Base-by-base conservation (phyloP, 2,113 vertebrate species). In the Hemicordylus capensis region DNA sequence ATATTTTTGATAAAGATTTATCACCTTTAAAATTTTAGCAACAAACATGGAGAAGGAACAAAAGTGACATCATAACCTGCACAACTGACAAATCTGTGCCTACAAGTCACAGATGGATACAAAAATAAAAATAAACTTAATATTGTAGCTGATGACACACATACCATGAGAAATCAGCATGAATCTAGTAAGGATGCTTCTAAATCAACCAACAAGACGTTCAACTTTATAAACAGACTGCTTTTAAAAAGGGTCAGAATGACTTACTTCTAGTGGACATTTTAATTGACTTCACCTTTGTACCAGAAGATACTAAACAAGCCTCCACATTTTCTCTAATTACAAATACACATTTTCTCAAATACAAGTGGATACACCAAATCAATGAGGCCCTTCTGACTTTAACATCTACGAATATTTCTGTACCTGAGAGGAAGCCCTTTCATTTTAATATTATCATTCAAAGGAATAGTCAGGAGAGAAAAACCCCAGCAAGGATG, bases 101-200 rank as follows among this genome's bases (percentile, higher is more conserved):
- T 87, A 82, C 89, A 88, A 69, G 84, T 37, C 72, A 79, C 59
- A 91, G n/a, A 72, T 0, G 0, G 85, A 69, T 73, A 51, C 34
- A 93, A 88, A 85, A 92, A 83, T 86, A 7, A 87, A 82, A 84
- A 46, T 54, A 81, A 77, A 80, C 70, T 85, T 90, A 91, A 90
- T 56, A 42, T 87, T 44, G 83, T 81, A 88, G 34, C 34, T 80
- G 59, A 89, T 89, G 58, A 72, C 1, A 87, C 1, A 87, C 73
- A 37, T 93, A 85, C 83, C 91, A 73, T 92, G 88, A n/a, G n/a
- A 92, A 81, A 89, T 91, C 91, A 92, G 87, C 91, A 91, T 92
- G 34, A 87, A 87, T 91, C 80, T 84, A 20, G 83, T 74, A 66
- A 44, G 64, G 83, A 84, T 90, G 88, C 85, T 92, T 85, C 87